Evolutionary conservation across 2,797 vertebrate genomes (phyloP).

Genomic region (Allenopithecus nigroviridis): DNA sequence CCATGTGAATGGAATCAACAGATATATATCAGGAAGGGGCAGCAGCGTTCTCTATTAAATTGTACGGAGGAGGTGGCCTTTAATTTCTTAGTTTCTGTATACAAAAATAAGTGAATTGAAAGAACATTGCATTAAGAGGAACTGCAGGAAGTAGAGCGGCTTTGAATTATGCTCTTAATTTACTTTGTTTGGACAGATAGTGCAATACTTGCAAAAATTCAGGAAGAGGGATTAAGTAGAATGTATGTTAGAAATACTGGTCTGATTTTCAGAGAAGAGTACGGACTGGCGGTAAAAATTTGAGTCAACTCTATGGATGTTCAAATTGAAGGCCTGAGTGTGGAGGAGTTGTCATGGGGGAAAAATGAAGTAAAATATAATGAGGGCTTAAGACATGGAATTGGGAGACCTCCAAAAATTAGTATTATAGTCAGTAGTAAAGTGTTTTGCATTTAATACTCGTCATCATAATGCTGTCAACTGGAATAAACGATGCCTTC

Average conservation of each 20-base stretch:
- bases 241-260: not conserved
- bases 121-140: not conserved
- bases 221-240: not conserved
- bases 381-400: not conserved
- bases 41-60: not conserved
- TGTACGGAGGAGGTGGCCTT: not conserved
- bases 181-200: not conserved
- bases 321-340: not conserved
- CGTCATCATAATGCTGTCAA: constrained; percentile 66
- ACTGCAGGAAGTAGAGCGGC: not conserved
- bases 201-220: not conserved
- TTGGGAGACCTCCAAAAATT: constrained; percentile 5
- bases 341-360: not conserved
- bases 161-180: not conserved
- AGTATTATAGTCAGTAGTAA: constrained; percentile 52
- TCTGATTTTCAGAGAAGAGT: not conserved
- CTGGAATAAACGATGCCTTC: constrained; percentile 51
- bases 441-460: constrained; percentile 55
- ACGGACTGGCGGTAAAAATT: not conserved
- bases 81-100: not conserved
- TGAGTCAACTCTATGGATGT: not conserved
- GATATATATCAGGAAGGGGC: not conserved
- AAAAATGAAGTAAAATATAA: not conserved
- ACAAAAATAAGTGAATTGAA: not conserved
- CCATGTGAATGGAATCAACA: not conserved